Conservation (phyloP, 2,797 vertebrate genomes). For the Pipistrellus nathusii region DNA sequence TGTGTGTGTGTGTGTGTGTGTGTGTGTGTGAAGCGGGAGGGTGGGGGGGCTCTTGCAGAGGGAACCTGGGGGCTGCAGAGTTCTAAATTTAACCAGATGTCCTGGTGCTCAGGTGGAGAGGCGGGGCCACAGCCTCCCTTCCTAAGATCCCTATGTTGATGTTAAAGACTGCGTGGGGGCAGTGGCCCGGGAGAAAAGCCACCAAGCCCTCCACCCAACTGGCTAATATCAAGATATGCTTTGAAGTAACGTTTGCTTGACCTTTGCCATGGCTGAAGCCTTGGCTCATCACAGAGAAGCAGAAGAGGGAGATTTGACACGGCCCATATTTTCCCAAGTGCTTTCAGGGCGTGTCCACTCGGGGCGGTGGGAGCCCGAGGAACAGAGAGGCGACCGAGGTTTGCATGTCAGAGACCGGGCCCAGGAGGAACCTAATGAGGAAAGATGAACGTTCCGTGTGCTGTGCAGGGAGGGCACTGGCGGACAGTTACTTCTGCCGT, state of each 20-base stretch:
- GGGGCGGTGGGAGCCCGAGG: background rate
- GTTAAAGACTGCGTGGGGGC: background rate
- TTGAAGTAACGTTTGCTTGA: constrained; percentile 9
- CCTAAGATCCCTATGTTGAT: background rate
- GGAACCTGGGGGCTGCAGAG: background rate
- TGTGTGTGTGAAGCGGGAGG: too few species aligned
- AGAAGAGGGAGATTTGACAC: background rate
- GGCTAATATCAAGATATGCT: background rate
- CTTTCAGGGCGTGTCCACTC: background rate
- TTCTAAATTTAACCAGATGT: background rate
- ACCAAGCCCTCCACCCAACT: background rate
- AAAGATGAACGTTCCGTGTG: constrained; percentile 63
- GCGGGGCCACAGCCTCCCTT: background rate
- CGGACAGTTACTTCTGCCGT: constrained; percentile 71
- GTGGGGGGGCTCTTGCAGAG: background rate
- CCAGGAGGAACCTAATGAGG: constrained; percentile 44
- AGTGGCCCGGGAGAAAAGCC: background rate
- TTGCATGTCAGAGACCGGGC: background rate
- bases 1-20: too few species aligned
- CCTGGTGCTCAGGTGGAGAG: background rate
- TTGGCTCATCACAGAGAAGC: background rate
- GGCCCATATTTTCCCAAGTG: background rate
- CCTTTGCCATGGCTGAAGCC: background rate
- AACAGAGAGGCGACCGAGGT: background rate
- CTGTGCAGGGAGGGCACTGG: constrained; percentile 35